phyloP scores from a whole-genome alignment of 2,888 invertebrate species.

The Tupiocoris notatus region DNA sequence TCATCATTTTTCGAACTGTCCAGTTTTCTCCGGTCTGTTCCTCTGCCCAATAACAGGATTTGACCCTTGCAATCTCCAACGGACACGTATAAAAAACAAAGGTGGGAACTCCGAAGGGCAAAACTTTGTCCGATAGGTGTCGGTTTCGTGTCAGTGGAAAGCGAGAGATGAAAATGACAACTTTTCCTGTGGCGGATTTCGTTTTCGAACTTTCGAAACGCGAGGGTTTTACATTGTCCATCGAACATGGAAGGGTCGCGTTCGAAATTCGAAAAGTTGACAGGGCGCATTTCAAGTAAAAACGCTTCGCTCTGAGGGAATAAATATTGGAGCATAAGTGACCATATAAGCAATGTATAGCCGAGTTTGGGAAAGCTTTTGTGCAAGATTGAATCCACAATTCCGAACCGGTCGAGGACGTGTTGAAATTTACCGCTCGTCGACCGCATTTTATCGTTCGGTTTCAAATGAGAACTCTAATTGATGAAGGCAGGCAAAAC shows the following conservation, averaged over 20 bases:
- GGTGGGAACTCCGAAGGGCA: neutral
- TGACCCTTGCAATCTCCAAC: neutral
- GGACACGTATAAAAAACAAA: neutral
- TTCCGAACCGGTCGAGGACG: neutral
- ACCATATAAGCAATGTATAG: too few relatives aligned
- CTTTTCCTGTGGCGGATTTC: neutral
- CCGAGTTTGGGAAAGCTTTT: too few relatives aligned
- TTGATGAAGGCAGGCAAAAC: neutral
- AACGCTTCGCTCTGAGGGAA: too few relatives aligned
- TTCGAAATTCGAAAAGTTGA: neutral
- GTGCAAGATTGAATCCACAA: too few relatives aligned
- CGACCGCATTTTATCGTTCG: neutral
- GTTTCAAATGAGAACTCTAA: too few relatives aligned
- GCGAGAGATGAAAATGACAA: neutral
- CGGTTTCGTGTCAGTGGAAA: neutral
- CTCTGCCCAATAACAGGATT: neutral
- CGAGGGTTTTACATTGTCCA: too few relatives aligned
- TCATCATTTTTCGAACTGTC: neutral
- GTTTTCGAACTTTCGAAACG: neutral
- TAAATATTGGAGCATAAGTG: too few relatives aligned
- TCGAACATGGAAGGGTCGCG: neutral
- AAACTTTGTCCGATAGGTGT: neutral
- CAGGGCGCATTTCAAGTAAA: too few relatives aligned
- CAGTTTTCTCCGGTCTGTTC: neutral
- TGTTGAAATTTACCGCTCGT: neutral